phyloP scores from a whole-genome alignment of 2,797 vertebrate genomes.

The Pteropus rufus region DNA sequence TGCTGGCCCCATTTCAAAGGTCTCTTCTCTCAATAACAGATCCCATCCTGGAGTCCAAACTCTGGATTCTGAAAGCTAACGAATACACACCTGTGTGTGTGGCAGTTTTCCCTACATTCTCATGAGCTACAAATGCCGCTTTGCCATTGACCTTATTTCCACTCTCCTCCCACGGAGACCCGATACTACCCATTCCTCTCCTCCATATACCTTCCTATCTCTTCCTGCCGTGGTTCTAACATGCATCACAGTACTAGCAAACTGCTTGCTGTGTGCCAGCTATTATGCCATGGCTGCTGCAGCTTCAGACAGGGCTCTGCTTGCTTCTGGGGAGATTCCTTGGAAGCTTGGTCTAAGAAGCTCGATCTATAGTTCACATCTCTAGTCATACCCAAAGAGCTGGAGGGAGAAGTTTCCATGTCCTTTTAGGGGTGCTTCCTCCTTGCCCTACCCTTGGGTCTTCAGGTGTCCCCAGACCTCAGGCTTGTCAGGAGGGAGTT shows the following conservation, averaged over 20 bases:
- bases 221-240: too few species aligned
- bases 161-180: background rate
- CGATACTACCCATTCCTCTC: rapidly evolving
- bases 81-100: background rate
- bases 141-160: background rate
- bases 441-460: background rate
- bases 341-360: background rate
- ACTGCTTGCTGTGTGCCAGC: background rate
- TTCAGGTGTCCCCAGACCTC: background rate
- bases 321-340: background rate
- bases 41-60: background rate
- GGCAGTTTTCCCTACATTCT: background rate
- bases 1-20: too few species aligned
- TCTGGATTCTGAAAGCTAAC: background rate
- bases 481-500: background rate
- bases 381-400: background rate
- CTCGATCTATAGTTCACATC: background rate
- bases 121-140: background rate
- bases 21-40: background rate
- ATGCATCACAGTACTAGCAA: rapidly evolving
- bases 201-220: rapidly evolving
- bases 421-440: background rate
- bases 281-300: rapidly evolving
- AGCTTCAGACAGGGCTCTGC: background rate
- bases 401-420: background rate